Base-by-base conservation (phyloP, 2,113 vertebrate species). In the Myodes glareolus region DNA sequence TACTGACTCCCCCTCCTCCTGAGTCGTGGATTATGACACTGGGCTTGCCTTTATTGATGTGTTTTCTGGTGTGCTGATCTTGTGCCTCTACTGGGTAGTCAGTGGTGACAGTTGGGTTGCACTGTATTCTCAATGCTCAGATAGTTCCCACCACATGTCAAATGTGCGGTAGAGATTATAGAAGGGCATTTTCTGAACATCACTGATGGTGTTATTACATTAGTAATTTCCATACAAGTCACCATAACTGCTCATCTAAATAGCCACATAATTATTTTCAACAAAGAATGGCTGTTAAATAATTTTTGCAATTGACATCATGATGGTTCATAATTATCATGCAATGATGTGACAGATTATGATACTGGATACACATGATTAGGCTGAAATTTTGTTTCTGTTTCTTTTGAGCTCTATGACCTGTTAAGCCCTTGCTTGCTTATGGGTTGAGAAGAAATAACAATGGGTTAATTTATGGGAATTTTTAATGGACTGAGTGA, bases 261-360 rank as follows among this genome's bases (percentile, higher is more conserved):
- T 4, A 65, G n/a, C 80, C 50, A 45, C n/a, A 13, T 63, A 78
- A 72, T 92, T 93, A 88, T 93, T 97, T 95, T 85, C 27, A 94
- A 95, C 87, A 96, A 92, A 96, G 67, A 95, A 39, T 8, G 31
- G 25, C 88, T 77, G 72, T 76, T 93, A 92, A 55, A 89, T 94
- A 52, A 73, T 96, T 95, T 90, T 81, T 93, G 75, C 65, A 65
- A 23, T 47, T 92, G 85, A 61, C 11, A 75, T 42, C 27, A 52
- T 47, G 63, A 81, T 90, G 16, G 86, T 91, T 87, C 31, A 95
- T 70, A 87, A 89, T 88, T 80, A 68, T 93, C 78, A 82, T 91
- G 77, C 76, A 81, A 86, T 93, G 42, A 13, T 81, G 82, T 94
- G 73, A 45, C 7, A 87, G 39, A 73, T 1, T 92, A 31, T 45